Conservation (phyloP, 2,797 vertebrate genomes). For the Anguilla megastoma region DNA sequence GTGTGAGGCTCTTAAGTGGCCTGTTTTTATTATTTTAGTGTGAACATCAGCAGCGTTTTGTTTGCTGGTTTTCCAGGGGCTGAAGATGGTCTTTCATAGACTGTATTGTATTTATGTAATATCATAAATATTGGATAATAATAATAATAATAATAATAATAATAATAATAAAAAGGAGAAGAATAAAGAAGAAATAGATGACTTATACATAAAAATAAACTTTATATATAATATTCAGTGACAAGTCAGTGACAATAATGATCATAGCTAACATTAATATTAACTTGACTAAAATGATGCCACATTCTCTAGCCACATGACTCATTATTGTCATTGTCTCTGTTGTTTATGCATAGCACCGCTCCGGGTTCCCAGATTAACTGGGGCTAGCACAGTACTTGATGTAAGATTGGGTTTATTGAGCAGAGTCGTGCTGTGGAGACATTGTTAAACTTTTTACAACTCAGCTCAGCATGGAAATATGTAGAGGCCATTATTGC, state of each 20-base stretch:
- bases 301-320: background rate
- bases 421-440: too few relatives aligned
- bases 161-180: background rate
- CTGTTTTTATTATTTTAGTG: conserved; percentile 2
- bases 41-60: background rate
- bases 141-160: background rate
- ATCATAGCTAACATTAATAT: background rate
- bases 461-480: too few relatives aligned
- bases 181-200: too few relatives aligned
- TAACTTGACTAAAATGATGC: background rate
- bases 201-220: too few relatives aligned
- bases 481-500: too few relatives aligned
- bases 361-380: background rate
- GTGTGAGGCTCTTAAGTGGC: background rate
- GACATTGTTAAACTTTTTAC: too few relatives aligned
- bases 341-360: background rate
- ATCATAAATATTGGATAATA: background rate
- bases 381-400: background rate
- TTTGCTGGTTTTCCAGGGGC: background rate
- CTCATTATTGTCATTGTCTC: background rate
- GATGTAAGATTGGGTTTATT: too few relatives aligned
- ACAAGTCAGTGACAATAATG: background rate
- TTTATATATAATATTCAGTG: background rate
- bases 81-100: background rate
- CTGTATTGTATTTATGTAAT: background rate